These are phyloP conservation scores for Zoroaster sp. DNA, from an alignment of 53 echinoderm and acorn worm genomes.

Conservation along the genomic window DNA sequence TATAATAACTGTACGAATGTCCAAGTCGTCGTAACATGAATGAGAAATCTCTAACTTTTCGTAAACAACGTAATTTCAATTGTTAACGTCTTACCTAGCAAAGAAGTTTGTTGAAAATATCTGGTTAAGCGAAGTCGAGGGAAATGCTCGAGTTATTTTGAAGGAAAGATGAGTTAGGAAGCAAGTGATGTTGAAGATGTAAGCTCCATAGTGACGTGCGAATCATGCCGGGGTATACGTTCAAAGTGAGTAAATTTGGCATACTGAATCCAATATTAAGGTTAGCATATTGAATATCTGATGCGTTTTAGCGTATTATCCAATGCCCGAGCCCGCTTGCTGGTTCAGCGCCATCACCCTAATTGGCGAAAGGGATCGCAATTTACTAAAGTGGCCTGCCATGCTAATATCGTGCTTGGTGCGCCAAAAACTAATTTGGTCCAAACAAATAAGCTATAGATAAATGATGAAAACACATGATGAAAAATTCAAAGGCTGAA, in stretches of 20 bases:
- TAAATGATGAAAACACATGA: conserved; percentile 74
- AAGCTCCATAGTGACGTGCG: conserved; percentile 37
- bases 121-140: too few species aligned
- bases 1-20: not conserved
- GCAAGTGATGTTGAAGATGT: not conserved
- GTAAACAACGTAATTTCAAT: not conserved
- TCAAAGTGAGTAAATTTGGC: conserved; percentile 62
- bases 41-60: too few species aligned
- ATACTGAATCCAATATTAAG: conserved; percentile 62
- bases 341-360: conserved; percentile 58
- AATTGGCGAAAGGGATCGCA: conserved; percentile 68
- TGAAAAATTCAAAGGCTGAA: conserved; percentile 63
- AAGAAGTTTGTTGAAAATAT: not conserved
- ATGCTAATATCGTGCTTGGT: conserved; percentile 64
- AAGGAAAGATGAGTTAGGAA: not conserved
- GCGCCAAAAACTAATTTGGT: conserved; percentile 76
- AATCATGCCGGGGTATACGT: conserved; percentile 37
- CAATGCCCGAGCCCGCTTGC: conserved; percentile 48
- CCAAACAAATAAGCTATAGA: conserved; percentile 85
- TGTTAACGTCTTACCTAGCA: not conserved
- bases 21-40: too few species aligned
- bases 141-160: not conserved
- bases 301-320: conserved; percentile 65
- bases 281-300: conserved; percentile 62
- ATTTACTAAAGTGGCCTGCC: conserved; percentile 63